phyloP scores from a whole-genome alignment of 64 coral and sea anemone genomes.

The Actinia equina region DNA sequence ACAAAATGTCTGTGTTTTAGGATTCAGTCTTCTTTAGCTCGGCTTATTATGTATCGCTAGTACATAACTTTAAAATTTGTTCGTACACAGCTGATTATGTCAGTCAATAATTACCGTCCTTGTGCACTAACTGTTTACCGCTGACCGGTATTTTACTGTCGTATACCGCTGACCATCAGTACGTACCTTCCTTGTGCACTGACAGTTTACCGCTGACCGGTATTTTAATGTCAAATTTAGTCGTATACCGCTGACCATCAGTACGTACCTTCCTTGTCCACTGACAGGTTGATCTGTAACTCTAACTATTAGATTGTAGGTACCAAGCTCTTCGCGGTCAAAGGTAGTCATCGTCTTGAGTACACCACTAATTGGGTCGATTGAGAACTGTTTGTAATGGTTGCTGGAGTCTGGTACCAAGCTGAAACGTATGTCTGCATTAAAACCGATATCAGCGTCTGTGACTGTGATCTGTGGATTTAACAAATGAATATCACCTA shows the following conservation, averaged over 20 bases:
- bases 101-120: no score
- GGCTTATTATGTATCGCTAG: no score
- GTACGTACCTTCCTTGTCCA: conserved; percentile 76
- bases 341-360: conserved; percentile 59
- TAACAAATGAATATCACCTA: neutral
- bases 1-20: no score
- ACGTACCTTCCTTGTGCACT: no score
- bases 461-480: conserved; percentile 44
- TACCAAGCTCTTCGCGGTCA: conserved; percentile 57
- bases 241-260: neutral
- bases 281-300: conserved; percentile 70
- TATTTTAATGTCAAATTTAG: no score
- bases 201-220: neutral
- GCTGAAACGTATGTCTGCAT: conserved; percentile 56
- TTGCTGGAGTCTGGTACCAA: conserved; percentile 66
- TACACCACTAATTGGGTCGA: conserved; percentile 60
- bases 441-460: conserved; percentile 58
- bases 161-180: no score
- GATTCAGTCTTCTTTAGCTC: no score
- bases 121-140: neutral
- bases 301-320: conserved; percentile 49
- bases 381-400: conserved; percentile 60
- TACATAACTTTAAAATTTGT: no score
- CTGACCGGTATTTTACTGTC: no score
- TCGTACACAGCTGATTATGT: neutral